Base-by-base conservation (phyloP, 2,797 vertebrate species). In the Pterois miles region DNA sequence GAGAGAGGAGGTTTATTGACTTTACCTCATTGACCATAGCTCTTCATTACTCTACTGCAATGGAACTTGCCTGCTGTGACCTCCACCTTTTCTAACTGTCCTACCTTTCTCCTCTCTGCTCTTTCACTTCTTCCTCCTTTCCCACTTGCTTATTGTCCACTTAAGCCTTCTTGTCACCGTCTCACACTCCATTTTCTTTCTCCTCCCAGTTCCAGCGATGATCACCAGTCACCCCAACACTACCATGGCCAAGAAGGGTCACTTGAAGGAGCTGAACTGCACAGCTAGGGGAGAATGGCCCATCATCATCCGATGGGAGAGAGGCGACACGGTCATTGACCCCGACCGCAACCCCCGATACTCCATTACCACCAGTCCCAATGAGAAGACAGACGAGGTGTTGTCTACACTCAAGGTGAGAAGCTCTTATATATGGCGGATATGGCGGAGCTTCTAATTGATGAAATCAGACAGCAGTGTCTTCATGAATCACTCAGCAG, bases 231-330 rank as follows among this genome's bases (percentile, higher is more conserved):
- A 99, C 91, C 98, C 98, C 91, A 99, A 99, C 94, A 99, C 98
- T 74, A 99, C 98, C 70, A 99, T 99, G 31, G 98, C 98, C 78
- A 99, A 99, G 94, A 99, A 99, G 92, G 98, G 98, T 9, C 98
- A 99, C 57, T 90, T 96, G 65, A 99, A 99, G 94, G 98, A 99
- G 93, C 93, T 99, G 90, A 98, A 99, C 94, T 99, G 98, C 95
- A 99, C 98, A 0, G 98, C 98, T 0, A 95, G 98, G 9, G 98
- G 98, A 0, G 98, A 99, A 91, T 95, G 98, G 81, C 98, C 98
- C 76, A 99, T 99, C 94, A 99, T 99, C 89, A 99, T 99, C 89
- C 98, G 98, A 92, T 99, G 98, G 98, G 98, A 99, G 92, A 97
- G 98, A 71, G 98, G 98, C 0, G 98, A 99, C 95, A 99, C 97